Evolutionary conservation across 1,140 invertebrate species (phyloP), one percentile per base, ranked within the genome.

Genomic region (Drosophila quadrilineata): DNA sequence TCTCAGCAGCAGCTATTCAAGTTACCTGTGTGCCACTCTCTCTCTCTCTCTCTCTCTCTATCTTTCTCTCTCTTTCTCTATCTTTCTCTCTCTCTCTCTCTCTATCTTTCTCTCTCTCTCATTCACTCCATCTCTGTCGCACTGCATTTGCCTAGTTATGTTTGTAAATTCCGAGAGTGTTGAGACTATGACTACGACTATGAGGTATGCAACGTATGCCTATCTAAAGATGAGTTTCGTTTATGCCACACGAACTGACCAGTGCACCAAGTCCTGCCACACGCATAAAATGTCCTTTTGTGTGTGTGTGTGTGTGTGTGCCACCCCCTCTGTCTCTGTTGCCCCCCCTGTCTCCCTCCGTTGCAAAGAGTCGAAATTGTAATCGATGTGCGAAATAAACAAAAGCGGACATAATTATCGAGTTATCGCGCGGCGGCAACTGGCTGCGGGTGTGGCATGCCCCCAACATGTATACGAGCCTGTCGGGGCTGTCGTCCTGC

Each of bases 381-480:
- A 88, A 88, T 88, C 87, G 87, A 88, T 87, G 87, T 87, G 87
- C 63, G 82, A 88, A 88, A 88, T 88, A 88, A 88, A 88, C 86
- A 88, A 88, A 87, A 88, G 87, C 87, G 87, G 87, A 88, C 87
- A 88, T 88, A 88, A 88, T 88, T 88, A 88, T 88, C 87, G 77
- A 88, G 87, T 88, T 88, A 88, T 88, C 87, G 86, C 86, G 80
- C 80, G 72, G 65, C 77, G 73, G 71, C 65, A 12, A 16, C 38
- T 87, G 74, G 79, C 79, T 77, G 79, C 79, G 79, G 77, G 77
- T 79, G 79, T 72, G 71, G 54, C 75, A 60, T 49, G 31, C 56
- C 33, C 71, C 46, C 45, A 17, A 45, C 8, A 53, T 53, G 36
- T 40, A 53, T 41, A 77, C 79, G 76, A 53, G 46, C 62, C 50